A percentile compares a stretch with the other conserved stretches of the same genome.
phyloP scores from a whole-genome alignment of 2,888 invertebrate species.

The Phorcus lineatus region DNA sequence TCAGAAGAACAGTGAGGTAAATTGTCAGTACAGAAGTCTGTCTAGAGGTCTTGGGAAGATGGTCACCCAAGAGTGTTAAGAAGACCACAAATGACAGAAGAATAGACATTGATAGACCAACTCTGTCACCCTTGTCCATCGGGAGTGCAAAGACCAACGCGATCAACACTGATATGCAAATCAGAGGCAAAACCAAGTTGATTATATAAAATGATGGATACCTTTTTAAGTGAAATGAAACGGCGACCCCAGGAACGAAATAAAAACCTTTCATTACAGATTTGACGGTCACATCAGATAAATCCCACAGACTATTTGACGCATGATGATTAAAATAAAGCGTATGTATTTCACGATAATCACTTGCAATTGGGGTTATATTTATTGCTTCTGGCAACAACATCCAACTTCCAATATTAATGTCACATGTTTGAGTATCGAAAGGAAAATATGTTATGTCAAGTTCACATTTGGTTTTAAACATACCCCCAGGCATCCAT shows the following conservation, averaged over 20 bases:
- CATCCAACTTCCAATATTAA: conserved; percentile 32
- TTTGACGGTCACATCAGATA: too few relatives aligned
- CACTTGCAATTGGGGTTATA: background rate
- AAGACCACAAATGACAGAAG: background rate
- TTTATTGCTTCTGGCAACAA: background rate
- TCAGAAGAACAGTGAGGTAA: background rate
- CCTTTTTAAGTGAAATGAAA: background rate
- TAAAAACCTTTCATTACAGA: too few relatives aligned
- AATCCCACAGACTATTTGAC: too few relatives aligned
- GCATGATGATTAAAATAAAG: too few relatives aligned
- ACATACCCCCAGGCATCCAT: background rate
- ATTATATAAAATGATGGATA: background rate
- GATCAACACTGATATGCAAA: conserved; percentile 33
- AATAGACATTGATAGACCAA: background rate
- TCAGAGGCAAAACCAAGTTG: background rate
- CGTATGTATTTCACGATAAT: background rate
- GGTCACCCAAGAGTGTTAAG: background rate
- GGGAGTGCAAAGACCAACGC: conserved; percentile 40
- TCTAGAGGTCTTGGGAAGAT: background rate
- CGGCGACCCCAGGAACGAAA: background rate
- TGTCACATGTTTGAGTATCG: conserved; percentile 24
- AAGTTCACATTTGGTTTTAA: background rate
- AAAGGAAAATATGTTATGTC: background rate
- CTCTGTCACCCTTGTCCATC: conserved; percentile 36
- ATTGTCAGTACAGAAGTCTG: background rate